These are phyloP conservation scores for Accipiter virgatus DNA, from an alignment of 2,113 vertebrate genomes.

Conservation along the genomic window DNA sequence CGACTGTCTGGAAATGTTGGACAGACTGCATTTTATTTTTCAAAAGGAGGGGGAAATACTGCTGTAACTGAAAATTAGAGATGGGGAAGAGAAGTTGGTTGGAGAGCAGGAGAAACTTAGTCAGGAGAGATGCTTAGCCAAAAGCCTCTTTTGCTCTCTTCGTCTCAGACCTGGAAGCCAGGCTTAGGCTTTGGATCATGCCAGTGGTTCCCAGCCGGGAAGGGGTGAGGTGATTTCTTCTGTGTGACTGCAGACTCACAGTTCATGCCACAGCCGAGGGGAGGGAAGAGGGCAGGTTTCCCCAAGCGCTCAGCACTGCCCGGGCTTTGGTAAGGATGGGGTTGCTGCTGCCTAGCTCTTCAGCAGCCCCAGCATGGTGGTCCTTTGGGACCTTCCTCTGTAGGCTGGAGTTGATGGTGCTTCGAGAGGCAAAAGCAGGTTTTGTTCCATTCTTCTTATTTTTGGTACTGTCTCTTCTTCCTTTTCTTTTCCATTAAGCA, in stretches of 20 bases:
- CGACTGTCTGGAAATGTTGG: not conserved
- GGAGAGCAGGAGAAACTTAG: not conserved
- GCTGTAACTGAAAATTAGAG: not conserved
- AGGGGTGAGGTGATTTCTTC: not conserved
- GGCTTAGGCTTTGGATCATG: not conserved
- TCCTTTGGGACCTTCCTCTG: not conserved
- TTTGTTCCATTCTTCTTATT: not conserved
- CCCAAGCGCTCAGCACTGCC: not conserved
- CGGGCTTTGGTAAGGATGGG: fast-evolving
- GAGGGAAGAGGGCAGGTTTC: not conserved
- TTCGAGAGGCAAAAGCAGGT: not conserved
- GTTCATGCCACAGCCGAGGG: fast-evolving
- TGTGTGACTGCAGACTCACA: fast-evolving
- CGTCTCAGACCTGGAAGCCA: not conserved
- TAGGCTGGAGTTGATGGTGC: not conserved
- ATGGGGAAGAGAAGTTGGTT: not conserved
- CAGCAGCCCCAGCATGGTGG: not conserved
- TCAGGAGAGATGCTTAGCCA: not conserved
- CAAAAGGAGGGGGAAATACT: not conserved
- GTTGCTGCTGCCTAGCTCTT: not conserved
- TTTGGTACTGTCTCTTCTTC: not conserved
- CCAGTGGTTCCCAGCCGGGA: not conserved
- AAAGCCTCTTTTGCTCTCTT: not conserved
- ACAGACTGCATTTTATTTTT: not conserved
- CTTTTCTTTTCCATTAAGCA: constrained; percentile 25